Percentiles rank a stretch among this genome's conserved stretches.
Evolutionary conservation across 2,113 vertebrate species (phyloP).

Genomic region (Ceyx margarethae): DNA sequence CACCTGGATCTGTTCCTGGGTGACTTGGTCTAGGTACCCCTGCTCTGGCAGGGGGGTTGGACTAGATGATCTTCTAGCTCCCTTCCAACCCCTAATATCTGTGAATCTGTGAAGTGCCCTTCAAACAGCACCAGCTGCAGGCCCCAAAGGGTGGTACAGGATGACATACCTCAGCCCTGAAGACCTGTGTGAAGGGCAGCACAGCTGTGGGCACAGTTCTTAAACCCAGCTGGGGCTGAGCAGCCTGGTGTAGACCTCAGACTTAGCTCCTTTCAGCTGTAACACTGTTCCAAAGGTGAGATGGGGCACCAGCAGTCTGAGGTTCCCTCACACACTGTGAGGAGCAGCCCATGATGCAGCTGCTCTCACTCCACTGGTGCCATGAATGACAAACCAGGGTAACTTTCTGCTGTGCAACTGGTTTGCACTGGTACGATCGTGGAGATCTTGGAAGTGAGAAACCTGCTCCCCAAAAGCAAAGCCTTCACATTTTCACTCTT

Average conservation of each 20-base stretch:
- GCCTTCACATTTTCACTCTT: not conserved
- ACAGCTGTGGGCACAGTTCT: not conserved
- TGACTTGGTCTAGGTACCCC: too few species aligned
- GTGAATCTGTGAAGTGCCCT: not conserved
- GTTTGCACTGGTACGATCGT: not conserved
- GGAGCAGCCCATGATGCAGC: not conserved
- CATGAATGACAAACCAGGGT: fast-evolving
- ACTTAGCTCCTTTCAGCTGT: not conserved
- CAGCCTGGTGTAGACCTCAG: not conserved
- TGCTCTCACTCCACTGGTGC: not conserved
- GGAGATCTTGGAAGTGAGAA: not conserved
- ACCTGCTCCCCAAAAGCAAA: not conserved
- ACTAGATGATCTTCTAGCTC: too few species aligned
- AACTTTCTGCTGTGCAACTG: not conserved
- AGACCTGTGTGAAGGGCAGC: not conserved
- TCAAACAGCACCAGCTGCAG: not conserved
- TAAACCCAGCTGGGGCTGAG: not conserved
- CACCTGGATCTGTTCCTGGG: too few species aligned
- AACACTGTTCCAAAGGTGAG: not conserved
- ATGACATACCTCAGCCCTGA: not conserved
- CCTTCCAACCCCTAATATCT: too few species aligned
- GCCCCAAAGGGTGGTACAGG: fast-evolving
- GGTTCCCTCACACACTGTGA: not conserved
- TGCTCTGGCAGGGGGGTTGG: too few species aligned
- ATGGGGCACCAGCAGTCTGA: not conserved